Conservation (phyloP, 1,140 invertebrate genomes). For the Sminthurides bifidus region DNA sequence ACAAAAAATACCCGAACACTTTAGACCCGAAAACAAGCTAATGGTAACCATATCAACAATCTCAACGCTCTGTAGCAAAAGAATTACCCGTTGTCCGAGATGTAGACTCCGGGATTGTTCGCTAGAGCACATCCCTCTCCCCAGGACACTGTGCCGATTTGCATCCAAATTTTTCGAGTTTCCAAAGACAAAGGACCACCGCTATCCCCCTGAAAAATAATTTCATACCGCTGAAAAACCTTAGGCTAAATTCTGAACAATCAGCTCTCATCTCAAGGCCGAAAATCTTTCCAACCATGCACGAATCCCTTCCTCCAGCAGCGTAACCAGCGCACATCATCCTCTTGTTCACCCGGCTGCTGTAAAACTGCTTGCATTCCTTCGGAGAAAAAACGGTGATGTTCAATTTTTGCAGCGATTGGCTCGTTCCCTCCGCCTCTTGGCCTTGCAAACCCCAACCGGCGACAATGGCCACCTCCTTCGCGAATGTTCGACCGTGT, state of each 20-base stretch:
- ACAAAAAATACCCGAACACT: not conserved
- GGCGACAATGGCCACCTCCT: slow-evolving; percentile 14
- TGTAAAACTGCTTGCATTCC: slow-evolving; percentile 21
- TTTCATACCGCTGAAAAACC: not conserved
- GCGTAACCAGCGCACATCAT: slow-evolving; percentile 28
- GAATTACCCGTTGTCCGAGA: slow-evolving; percentile 22
- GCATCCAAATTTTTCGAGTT: slow-evolving; percentile 19
- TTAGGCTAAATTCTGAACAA: not conserved
- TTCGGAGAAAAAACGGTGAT: slow-evolving; percentile 20
- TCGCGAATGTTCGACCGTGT: slow-evolving; percentile 17
- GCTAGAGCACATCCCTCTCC: slow-evolving; percentile 25
- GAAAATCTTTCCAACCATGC: slow-evolving; percentile 12
- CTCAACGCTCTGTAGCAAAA: not conserved
- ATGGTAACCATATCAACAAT: not conserved
- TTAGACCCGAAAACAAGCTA: not conserved
- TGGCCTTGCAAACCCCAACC: slow-evolving; percentile 15
- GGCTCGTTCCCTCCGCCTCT: slow-evolving; percentile 3
- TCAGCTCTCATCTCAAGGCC: not conserved
- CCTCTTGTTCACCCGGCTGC: slow-evolving; percentile 19
- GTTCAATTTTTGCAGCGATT: slow-evolving; percentile 19
- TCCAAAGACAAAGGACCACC: slow-evolving; percentile 23
- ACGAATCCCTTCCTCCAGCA: slow-evolving; percentile 21
- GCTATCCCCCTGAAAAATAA: slow-evolving; percentile 17
- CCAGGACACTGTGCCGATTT: slow-evolving; percentile 25
- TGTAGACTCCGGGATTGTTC: slow-evolving; percentile 26